Evolutionary conservation across 2,888 invertebrate species (phyloP).

Genomic region (Plebejus argus): DNA sequence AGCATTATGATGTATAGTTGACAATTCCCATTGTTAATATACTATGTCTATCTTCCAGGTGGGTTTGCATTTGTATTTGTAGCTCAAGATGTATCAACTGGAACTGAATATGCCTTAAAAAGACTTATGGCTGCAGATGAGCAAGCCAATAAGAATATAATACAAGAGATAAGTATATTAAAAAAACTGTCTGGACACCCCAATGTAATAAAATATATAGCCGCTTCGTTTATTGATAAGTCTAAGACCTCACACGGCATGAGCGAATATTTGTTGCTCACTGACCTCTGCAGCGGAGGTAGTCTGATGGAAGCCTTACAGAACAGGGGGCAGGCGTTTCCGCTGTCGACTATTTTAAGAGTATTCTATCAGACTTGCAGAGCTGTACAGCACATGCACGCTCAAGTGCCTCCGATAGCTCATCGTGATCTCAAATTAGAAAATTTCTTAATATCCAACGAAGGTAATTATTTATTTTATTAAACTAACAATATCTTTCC

Average conservation of each 20-base stretch:
- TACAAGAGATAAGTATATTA: constrained; percentile 91
- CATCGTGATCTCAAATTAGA: constrained; percentile 98
- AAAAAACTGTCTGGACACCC: constrained; percentile 95
- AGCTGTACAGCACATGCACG: constrained; percentile 97
- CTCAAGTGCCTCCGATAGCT: constrained; percentile 92
- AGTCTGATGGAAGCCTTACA: constrained; percentile 85
- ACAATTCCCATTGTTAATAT: background rate
- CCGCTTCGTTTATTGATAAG: constrained; percentile 90
- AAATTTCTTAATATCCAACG: constrained; percentile 93
- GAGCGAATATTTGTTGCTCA: constrained; percentile 94
- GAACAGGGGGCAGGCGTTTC: constrained; percentile 81
- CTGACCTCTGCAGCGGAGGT: constrained; percentile 95
- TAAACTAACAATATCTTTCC: constrained; percentile 31
- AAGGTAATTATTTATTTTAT: constrained; percentile 77
- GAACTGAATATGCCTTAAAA: constrained; percentile 96
- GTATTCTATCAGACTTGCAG: constrained; percentile 95
- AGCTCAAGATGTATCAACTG: constrained; percentile 92
- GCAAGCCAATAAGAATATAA: constrained; percentile 88
- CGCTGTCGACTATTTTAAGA: constrained; percentile 86
- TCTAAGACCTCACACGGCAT: constrained; percentile 89
- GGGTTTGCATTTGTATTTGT: constrained; percentile 98
- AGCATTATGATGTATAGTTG: no score
- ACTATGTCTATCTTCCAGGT: constrained; percentile 82
- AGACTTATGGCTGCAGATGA: constrained; percentile 91
- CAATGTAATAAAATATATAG: constrained; percentile 94